Base-by-base conservation (phyloP, 2,888 invertebrate genomes). In the Mythimna lalbum region DNA sequence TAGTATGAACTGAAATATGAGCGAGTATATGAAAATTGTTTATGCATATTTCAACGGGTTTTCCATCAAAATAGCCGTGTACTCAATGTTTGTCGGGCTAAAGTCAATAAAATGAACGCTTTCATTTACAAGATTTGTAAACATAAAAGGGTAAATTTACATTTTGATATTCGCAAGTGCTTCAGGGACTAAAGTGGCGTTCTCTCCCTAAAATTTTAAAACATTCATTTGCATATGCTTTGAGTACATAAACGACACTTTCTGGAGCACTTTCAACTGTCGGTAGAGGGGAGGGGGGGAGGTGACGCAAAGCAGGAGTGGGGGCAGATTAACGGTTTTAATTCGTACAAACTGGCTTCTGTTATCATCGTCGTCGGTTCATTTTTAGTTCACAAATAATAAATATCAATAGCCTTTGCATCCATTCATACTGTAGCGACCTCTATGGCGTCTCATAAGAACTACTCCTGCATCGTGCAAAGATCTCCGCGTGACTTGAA, bases 71-170 rank as follows among this genome's bases (percentile, higher is more conserved):
- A 87, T 84, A 80, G 77, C 80, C 78, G 81, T 80, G 63, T 79
- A 82, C 85, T 86, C 86, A 89, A 90, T 90, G 88, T 89, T 87
- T 82, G 85, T 84, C 80, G 76, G 84, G 90, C 89, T 89, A 91
- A 91, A 93, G 94, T 92, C 94, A 93, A 95, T 95, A 93, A 94
- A 94, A 93, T 90, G 94, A 94, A 93, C 91, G 93, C 93, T 93
- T 93, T 94, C 94, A 96, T 96, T 96, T 95, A 95, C 95, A 94
- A 94, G 93, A 95, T 95, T 96, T 95, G 93, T 93, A 90, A 94
- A 95, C 95, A 95, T 96, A 95, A 96, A 96, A 96, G 95, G 95
- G 95, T 95, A 90, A 93, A 96, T 96, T 96, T 95, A 95, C 96
- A 95, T 95, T 95, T 95, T 95, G 94, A 96, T 96, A 93, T 94